Percentiles rank a stretch among this genome's conserved stretches.
Conservation (phyloP, 2,888 invertebrate species). For the Aleiodes alternator region DNA sequence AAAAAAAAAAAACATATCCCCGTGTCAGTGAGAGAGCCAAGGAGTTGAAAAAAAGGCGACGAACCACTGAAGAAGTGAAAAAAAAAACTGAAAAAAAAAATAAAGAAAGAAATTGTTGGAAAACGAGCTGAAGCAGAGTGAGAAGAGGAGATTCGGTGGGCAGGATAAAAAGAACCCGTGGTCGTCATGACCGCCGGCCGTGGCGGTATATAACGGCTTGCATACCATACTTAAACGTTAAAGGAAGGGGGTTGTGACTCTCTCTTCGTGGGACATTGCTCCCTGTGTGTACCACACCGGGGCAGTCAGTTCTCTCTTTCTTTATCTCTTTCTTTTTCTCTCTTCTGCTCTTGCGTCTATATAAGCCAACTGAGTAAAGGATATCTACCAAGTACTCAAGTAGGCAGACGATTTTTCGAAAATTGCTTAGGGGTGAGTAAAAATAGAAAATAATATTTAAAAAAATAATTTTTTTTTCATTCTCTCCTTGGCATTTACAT, state of each 20-base stretch:
- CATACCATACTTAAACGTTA: conserved; percentile 63
- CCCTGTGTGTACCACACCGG: conserved; percentile 59
- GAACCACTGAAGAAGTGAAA: conserved; percentile 34
- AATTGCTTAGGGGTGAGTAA: too few relatives aligned
- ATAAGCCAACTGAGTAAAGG: not conserved
- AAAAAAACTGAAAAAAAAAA: conserved; percentile 9
- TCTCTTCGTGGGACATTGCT: conserved; percentile 69
- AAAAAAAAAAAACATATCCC: not conserved
- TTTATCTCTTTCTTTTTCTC: conserved; percentile 44
- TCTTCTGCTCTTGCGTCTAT: conserved; percentile 30
- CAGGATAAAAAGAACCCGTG: conserved; percentile 55
- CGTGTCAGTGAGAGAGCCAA: too few relatives aligned
- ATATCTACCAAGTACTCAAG: too few relatives aligned
- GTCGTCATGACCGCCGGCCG: conserved; percentile 47
- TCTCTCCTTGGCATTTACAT: too few relatives aligned
- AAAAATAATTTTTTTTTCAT: too few relatives aligned
- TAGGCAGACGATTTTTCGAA: too few relatives aligned
- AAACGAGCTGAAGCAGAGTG: not conserved
- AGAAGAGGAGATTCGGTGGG: conserved; percentile 41
- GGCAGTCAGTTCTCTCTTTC: conserved; percentile 17
- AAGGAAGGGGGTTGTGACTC: conserved; percentile 66
- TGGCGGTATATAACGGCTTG: conserved; percentile 58
- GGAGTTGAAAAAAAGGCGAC: conserved; percentile 19
- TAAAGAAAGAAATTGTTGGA: not conserved
- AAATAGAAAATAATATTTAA: too few relatives aligned